phyloP scores from a whole-genome alignment of 2,888 invertebrate genomes.

The Tromatobia lineatoria region DNA sequence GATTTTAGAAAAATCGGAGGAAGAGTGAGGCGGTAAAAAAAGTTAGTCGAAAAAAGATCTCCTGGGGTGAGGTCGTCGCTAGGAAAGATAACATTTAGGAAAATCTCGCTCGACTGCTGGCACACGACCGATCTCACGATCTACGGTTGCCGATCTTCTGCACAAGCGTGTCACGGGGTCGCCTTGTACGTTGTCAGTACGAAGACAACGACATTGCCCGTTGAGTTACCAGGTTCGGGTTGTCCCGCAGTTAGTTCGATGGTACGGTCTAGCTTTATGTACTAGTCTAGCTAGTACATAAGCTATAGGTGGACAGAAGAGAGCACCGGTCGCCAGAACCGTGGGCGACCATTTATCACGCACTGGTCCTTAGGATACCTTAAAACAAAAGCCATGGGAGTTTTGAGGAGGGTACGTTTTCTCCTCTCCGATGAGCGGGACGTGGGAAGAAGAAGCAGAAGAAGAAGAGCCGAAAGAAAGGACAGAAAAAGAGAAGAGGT shows the following conservation, averaged over 20 bases:
- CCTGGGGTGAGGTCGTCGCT: slow-evolving; percentile 60
- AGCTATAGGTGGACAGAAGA: slow-evolving; percentile 37
- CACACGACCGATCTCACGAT: slow-evolving; percentile 53
- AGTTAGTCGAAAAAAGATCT: slow-evolving; percentile 58
- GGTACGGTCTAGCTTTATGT: slow-evolving; percentile 10
- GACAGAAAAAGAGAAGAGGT: slow-evolving; percentile 11
- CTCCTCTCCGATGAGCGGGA: slow-evolving; percentile 68
- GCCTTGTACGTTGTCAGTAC: slow-evolving; percentile 29
- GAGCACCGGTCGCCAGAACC: slow-evolving; percentile 72
- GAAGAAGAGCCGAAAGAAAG: slow-evolving; percentile 42
- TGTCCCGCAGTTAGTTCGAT: slow-evolving; percentile 1
- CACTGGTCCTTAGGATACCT: slow-evolving; percentile 79
- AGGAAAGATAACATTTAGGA: slow-evolving; percentile 57
- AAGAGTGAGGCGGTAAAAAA: slow-evolving; percentile 35
- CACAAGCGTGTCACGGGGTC: slow-evolving; percentile 61
- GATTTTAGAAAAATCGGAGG: neutral
- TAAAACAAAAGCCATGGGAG: slow-evolving; percentile 84
- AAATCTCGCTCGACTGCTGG: slow-evolving; percentile 32
- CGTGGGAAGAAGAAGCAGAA: slow-evolving; percentile 67
- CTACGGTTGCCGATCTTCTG: slow-evolving; percentile 51
- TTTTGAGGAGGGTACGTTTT: slow-evolving; percentile 78
- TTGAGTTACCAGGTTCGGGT: slow-evolving; percentile 46
- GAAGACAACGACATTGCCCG: neutral
- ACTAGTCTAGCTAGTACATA: slow-evolving; percentile 8
- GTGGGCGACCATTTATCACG: slow-evolving; percentile 83